These are phyloP conservation scores for Cylindroiulus punctatus DNA, from an alignment of 2,888 invertebrate genomes.

Conservation along the genomic window DNA sequence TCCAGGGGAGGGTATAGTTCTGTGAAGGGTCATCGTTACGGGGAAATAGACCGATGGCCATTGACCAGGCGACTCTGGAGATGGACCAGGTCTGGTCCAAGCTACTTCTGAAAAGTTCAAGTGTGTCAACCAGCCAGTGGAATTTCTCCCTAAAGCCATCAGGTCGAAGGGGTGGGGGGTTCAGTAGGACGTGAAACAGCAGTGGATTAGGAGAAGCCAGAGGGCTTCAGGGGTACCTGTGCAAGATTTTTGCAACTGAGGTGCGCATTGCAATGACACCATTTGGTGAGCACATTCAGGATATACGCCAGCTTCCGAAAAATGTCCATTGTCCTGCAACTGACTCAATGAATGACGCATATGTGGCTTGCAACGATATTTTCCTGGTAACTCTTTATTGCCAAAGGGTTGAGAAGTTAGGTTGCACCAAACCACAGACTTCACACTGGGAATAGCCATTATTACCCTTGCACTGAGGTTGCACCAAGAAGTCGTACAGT, in stretches of 20 bases:
- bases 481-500: too few species aligned
- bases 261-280: neutral
- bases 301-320: neutral
- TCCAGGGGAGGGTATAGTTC: neutral
- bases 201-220: neutral
- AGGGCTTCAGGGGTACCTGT: neutral
- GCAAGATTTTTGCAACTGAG: neutral
- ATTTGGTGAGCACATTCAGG: neutral
- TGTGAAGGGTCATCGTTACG: neutral
- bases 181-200: neutral
- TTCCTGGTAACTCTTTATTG: neutral
- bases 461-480: too few species aligned
- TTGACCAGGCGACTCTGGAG: neutral
- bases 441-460: too few species aligned
- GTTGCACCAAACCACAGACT: neutral
- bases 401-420: neutral
- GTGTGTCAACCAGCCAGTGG: constrained; percentile 44
- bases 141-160: constrained; percentile 48
- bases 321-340: neutral
- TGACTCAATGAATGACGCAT: neutral
- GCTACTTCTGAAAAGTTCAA: neutral
- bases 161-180: neutral
- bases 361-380: neutral
- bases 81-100: neutral
- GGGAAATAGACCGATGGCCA: constrained; percentile 10